phyloP scores from a whole-genome alignment of 2,113 vertebrate genomes.

The Passer domesticus region DNA sequence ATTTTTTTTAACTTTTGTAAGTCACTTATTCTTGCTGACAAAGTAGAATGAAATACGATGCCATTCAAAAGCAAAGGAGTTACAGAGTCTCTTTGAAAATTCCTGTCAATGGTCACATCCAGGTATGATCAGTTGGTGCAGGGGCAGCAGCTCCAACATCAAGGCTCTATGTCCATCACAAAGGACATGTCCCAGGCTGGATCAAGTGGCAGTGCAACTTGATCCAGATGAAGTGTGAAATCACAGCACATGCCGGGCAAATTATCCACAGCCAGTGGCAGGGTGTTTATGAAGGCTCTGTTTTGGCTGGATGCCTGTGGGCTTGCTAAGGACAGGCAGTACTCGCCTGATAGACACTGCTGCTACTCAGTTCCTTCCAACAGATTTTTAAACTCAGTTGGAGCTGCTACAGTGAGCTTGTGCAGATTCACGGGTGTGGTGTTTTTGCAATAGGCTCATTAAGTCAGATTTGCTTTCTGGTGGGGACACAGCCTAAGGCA shows the following conservation, averaged over 20 bases:
- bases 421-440: not conserved
- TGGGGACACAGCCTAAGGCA: not conserved
- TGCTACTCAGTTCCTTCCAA: not conserved
- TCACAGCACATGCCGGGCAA: not conserved
- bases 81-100: not conserved
- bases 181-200: not conserved
- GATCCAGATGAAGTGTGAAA: not conserved
- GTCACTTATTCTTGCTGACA: not conserved
- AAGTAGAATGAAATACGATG: not conserved
- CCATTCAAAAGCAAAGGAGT: not conserved
- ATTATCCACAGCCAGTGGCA: not conserved
- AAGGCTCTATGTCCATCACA: not conserved
- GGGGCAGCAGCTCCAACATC: not conserved
- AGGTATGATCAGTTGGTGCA: not conserved
- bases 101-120: not conserved
- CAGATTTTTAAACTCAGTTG: not conserved
- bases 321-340: not conserved
- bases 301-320: not conserved
- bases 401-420: not conserved
- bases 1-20: not conserved
- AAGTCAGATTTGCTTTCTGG: not conserved
- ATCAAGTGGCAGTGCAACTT: not conserved
- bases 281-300: not conserved
- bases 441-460: not conserved
- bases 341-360: not conserved